phyloP scores from a whole-genome alignment of 2,113 vertebrate species.

The Cryptomyrus ogoouensis region DNA sequence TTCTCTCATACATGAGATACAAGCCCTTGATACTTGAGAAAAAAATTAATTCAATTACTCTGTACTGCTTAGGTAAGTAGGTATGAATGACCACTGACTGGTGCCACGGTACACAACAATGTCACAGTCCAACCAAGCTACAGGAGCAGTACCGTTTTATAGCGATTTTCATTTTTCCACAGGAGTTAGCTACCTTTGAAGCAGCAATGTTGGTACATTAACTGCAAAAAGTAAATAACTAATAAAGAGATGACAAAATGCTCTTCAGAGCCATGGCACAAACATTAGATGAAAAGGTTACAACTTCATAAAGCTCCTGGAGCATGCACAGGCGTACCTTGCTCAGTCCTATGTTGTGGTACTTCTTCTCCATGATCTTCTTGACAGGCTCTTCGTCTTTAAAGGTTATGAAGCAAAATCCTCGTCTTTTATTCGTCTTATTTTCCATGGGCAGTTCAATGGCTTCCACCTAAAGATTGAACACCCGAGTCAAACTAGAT shows the following conservation, averaged over 20 bases:
- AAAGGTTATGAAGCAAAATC: slow-evolving; percentile 98
- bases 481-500: background rate
- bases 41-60: background rate
- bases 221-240: background rate
- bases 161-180: background rate
- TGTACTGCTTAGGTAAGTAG: background rate
- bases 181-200: background rate
- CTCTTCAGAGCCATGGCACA: background rate
- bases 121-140: background rate
- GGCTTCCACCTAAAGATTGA: slow-evolving; percentile 76
- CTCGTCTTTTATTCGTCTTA: slow-evolving; percentile 97
- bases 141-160: background rate
- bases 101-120: background rate
- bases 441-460: slow-evolving; percentile 98
- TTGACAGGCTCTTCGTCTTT: slow-evolving; percentile 95
- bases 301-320: background rate
- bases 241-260: background rate
- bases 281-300: background rate
- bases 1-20: background rate
- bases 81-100: background rate
- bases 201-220: background rate
- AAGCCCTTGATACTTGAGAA: background rate
- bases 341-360: slow-evolving; percentile 95
- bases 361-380: slow-evolving; percentile 98
- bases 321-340: slow-evolving; percentile 67